phyloP scores from a whole-genome alignment of 2,797 vertebrate species.

The Delichon dasypus region DNA sequence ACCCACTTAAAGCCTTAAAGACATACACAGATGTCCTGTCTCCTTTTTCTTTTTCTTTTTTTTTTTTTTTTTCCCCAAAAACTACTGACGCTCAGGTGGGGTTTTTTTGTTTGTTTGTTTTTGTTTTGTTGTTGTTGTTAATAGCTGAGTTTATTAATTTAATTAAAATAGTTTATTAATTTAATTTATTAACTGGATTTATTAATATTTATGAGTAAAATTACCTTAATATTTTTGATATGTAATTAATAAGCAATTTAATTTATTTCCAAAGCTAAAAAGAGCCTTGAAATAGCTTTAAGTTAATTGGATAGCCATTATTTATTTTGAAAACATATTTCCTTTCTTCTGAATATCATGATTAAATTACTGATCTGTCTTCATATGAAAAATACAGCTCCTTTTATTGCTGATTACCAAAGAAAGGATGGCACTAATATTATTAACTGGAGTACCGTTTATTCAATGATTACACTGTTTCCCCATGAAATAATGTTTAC shows the following conservation, averaged over 20 bases:
- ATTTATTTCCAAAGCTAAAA: background rate
- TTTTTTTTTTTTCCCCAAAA: background rate
- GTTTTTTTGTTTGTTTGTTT: background rate
- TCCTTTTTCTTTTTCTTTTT: background rate
- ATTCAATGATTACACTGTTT: background rate
- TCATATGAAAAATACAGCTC: background rate
- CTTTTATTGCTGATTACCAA: background rate
- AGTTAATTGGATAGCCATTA: background rate
- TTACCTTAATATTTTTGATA: background rate
- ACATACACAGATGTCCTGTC: background rate
- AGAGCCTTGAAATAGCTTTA: background rate
- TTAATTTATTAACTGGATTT: background rate
- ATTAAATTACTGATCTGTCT: background rate
- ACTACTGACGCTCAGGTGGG: background rate
- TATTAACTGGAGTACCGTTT: background rate
- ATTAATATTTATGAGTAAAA: background rate
- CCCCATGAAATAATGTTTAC: background rate
- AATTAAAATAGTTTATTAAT: too few relatives aligned
- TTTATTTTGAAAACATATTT: background rate
- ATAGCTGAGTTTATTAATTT: background rate
- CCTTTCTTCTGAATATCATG: background rate
- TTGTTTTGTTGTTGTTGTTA: background rate
- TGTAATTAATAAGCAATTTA: background rate
- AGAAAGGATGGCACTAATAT: rapidly evolving
- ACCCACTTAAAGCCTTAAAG: background rate